Evolutionary conservation across 2,113 vertebrate genomes (phyloP).

Genomic region (Spermophilus dauricus): DNA sequence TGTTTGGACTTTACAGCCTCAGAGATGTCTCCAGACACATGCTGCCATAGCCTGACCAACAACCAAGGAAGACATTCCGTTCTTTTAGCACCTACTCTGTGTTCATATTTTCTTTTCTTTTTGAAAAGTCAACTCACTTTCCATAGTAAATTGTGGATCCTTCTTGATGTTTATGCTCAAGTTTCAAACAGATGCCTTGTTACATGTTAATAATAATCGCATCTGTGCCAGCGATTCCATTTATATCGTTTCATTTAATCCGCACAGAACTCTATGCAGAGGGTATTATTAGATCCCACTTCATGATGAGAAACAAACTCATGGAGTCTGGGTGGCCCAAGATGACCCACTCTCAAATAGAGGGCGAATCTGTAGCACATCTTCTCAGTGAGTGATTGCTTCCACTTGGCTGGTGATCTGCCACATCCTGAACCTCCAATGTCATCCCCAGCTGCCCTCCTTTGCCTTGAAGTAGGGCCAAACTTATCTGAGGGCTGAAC

Average conservation of each 20-base stretch:
- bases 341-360: not conserved
- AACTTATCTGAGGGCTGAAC: not conserved
- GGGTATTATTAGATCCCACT: not conserved
- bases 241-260: not conserved
- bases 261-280: fast-evolving
- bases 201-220: fast-evolving
- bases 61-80: not conserved
- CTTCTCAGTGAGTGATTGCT: fast-evolving
- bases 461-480: not conserved
- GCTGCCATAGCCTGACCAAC: not conserved
- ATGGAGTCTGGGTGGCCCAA: not conserved
- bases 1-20: not conserved
- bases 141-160: not conserved
- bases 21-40: fast-evolving
- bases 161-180: not conserved
- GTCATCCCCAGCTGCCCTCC: not conserved
- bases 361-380: fast-evolving
- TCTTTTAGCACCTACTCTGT: not conserved
- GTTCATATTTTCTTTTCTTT: not conserved
- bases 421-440: too few relatives aligned
- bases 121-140: not conserved
- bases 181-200: not conserved
- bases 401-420: not conserved
- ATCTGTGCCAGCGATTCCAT: not conserved
- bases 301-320: not conserved